Conservation (phyloP, 1,140 invertebrate species). For the Formica selysi region DNA sequence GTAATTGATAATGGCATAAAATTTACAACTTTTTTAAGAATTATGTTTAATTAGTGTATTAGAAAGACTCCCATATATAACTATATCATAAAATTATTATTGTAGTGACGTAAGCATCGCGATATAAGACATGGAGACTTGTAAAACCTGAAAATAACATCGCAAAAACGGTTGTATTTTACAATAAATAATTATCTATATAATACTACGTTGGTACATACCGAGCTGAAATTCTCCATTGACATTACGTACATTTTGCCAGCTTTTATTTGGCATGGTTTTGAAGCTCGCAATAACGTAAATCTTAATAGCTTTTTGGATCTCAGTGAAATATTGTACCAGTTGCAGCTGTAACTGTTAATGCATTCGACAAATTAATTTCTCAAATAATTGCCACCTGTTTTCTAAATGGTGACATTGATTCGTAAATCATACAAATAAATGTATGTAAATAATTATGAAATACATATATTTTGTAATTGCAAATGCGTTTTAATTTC, state of each 20-base stretch:
- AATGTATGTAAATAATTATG: not conserved
- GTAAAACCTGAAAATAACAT: slow-evolving; percentile 31
- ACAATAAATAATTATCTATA: not conserved
- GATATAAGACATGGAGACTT: slow-evolving; percentile 15
- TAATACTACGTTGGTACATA: slow-evolving; percentile 42
- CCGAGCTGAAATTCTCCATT: slow-evolving; percentile 67
- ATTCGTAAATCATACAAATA: not conserved
- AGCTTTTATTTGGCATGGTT: slow-evolving; percentile 70
- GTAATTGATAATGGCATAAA: not conserved
- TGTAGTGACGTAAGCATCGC: slow-evolving; percentile 26
- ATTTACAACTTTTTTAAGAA: not conserved
- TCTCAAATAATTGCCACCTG: not conserved
- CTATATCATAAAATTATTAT: not conserved
- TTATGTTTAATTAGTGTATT: not conserved
- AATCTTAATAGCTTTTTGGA: slow-evolving; percentile 62
- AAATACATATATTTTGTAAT: not conserved
- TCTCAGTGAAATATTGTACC: slow-evolving; percentile 68
- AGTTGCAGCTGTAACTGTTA: slow-evolving; percentile 54
- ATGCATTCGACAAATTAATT: not conserved
- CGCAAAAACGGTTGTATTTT: not conserved
- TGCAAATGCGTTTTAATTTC: not conserved
- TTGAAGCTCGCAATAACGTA: slow-evolving; percentile 58
- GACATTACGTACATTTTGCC: slow-evolving; percentile 69
- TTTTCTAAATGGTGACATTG: not conserved
- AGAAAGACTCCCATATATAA: not conserved